These are phyloP conservation scores for Chionomys nivalis DNA, from an alignment of 2,113 vertebrate genomes.

Conservation along the genomic window DNA sequence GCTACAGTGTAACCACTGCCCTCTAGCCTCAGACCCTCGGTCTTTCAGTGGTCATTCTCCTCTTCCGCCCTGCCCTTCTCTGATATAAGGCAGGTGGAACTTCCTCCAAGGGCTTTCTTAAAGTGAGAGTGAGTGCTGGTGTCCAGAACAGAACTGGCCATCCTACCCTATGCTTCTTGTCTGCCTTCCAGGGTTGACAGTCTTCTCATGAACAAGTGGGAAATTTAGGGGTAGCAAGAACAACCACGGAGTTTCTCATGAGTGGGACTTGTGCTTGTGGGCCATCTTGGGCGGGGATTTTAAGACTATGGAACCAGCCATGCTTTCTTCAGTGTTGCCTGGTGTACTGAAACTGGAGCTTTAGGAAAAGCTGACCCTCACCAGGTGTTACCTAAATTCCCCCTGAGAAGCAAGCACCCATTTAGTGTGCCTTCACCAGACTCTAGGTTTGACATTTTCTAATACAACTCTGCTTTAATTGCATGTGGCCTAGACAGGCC, in stretches of 20 bases:
- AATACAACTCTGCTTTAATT: background rate
- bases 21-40: background rate
- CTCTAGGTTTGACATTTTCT: background rate
- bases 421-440: background rate
- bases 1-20: background rate
- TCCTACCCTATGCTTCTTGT: background rate
- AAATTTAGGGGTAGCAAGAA: background rate
- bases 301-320: background rate
- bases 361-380: background rate
- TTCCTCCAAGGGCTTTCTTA: background rate
- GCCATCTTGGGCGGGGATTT: too few relatives aligned
- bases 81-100: too few relatives aligned
- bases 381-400: background rate
- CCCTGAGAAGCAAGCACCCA: background rate
- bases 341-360: too few relatives aligned
- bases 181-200: background rate
- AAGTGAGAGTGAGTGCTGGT: background rate
- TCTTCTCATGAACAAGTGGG: background rate
- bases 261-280: too few relatives aligned
- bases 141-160: background rate
- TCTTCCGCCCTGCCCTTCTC: background rate
- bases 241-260: background rate
- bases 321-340: background rate
- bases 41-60: background rate
- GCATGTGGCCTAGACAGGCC: too few relatives aligned